Evolutionary conservation across 2,113 vertebrate species (phyloP).

Genomic region (Probosciger aterrimus): DNA sequence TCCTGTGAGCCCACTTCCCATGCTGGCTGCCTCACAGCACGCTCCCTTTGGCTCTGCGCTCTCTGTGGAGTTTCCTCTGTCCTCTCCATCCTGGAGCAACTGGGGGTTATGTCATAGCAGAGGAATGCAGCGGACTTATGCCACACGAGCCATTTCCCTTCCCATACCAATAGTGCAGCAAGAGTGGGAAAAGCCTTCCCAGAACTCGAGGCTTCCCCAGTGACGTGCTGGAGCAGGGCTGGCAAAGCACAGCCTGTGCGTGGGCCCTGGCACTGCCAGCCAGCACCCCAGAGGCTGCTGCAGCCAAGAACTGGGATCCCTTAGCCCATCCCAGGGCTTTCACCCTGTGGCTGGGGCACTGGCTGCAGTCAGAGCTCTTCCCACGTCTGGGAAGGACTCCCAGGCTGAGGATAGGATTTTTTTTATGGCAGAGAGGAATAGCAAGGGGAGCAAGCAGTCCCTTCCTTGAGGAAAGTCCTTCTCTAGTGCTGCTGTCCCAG

Average conservation of each 20-base stretch:
- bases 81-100: accelerated
- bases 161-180: accelerated
- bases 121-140: accelerated
- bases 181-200: not conserved
- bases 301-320: not conserved
- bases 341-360: not conserved
- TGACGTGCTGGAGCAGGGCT: not conserved
- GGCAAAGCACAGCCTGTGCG: not conserved
- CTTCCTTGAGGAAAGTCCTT: not conserved
- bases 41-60: not conserved
- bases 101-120: not conserved
- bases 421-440: too few relatives aligned
- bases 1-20: not conserved
- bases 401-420: not conserved
- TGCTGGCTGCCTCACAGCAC: accelerated
- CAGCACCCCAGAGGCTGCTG: not conserved
- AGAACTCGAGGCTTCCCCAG: not conserved
- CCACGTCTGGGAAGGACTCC: not conserved
- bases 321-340: not conserved
- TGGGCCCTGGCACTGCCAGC: not conserved
- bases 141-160: accelerated
- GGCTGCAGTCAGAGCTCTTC: not conserved
- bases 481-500: not conserved
- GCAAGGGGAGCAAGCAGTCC: not conserved
- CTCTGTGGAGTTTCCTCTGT: not conserved